Evolutionary conservation across 2,113 vertebrate species (phyloP), one percentile per base, ranked within the genome.

Genomic region (Piliocolobus tephrosceles): DNA sequence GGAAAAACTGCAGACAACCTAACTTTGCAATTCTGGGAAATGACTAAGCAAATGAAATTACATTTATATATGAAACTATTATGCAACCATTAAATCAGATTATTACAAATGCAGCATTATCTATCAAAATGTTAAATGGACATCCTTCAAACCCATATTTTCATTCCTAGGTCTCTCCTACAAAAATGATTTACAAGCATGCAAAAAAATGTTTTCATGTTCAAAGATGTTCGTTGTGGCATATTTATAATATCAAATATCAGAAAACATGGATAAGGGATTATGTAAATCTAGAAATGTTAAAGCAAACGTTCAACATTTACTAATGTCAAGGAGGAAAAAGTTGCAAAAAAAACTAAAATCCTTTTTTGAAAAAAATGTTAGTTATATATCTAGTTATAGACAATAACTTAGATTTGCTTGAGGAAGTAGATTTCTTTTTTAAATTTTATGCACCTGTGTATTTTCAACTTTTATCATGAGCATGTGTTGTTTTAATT

Each of bases 41-140:
- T 68, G 38, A 86, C 23, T 73, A 86, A 97, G 52, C 82, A 88
- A 95, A 78, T 78, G 80, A 96, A 96, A 66, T 73, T 81, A n/a
- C 5, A 79, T 40, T 20, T 4, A 8, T 45, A 88, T 27, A 20
- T 78, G 50, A 14, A 30, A 58, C 80, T 86, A 92, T 88, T 95
- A 66, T 58, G 11, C 22, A 88, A 52, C 27, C n/a, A 96, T 58
- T 86, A 92, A 97, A 97, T 50, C 35, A 2, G 18, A 75, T 79
- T 20, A 61, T 40, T 52, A 72, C 43, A 90, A 84, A 92, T 64
- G 58, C 8, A 1, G 43, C 10, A 57, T 80, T 70, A 82, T 22
- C 40, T 80, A 50, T 83, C 57, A 95, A 82, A 91, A 78, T 55
- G 82, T 58, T 91, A 73, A 91, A 50, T 95, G 27, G 88, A 61